A percentile compares a stretch with the other conserved stretches of the same genome.
Conservation (phyloP, 1,140 invertebrate genomes). For the Macrosteles quadrilineatus region DNA sequence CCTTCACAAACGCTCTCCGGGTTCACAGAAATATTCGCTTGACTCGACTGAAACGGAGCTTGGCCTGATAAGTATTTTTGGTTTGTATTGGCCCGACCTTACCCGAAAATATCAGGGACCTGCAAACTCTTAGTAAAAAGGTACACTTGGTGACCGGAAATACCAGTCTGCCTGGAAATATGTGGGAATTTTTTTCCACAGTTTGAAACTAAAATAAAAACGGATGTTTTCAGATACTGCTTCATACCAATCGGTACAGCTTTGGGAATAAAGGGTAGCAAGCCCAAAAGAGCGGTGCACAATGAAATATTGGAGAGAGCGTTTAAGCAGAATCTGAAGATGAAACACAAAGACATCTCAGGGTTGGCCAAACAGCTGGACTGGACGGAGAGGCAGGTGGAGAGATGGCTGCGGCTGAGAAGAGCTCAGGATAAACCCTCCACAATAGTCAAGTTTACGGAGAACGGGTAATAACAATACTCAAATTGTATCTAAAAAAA, state of each 20-base stretch:
- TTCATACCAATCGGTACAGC: conserved; percentile 74
- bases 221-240: conserved; percentile 63
- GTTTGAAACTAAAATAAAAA: no score
- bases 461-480: conserved; percentile 63
- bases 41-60: no score
- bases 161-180: no score
- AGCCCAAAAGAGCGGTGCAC: conserved; percentile 68
- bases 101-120: no score
- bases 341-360: conserved; percentile 75
- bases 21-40: no score
- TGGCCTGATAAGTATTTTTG: no score
- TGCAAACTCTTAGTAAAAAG: no score
- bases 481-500: no score
- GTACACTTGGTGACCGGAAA: no score
- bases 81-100: no score
- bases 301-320: conserved; percentile 74
- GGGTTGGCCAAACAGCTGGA: conserved; percentile 83
- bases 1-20: no score
- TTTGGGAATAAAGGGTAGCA: conserved; percentile 74
- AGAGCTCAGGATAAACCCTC: conserved; percentile 82
- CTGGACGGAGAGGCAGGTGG: conserved; percentile 83
- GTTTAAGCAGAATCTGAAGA: conserved; percentile 62
- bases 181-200: no score
- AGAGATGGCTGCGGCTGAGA: conserved; percentile 85
- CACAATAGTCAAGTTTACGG: conserved; percentile 88